Base-by-base conservation (phyloP, 2,797 vertebrate species). In the Melanotaenia pygmaea region DNA sequence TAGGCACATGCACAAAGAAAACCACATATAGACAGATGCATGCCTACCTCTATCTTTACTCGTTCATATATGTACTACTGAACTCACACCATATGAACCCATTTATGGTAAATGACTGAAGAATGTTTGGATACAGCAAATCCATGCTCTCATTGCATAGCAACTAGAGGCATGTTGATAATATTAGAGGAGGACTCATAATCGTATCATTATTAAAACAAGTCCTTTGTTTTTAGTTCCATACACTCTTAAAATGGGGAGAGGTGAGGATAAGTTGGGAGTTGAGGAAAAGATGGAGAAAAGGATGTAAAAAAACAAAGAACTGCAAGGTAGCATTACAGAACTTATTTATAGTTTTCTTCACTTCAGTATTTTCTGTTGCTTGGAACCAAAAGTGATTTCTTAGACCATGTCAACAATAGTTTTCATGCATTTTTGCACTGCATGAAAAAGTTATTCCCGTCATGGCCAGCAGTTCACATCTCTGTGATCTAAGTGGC, bases 141-240 rank as follows among this genome's bases (percentile, higher is more conserved):
- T 47, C 22, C 37, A 70, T 87, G 78, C 66, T 82, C 74, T 87
- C 81, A 84, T 64, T 80, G 76, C 70, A 71, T 80, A 80, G 74
- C 59, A 69, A 71, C 66, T 81, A 70, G 64, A 81, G 78, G 74
- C 67, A 83, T 86, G 86, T 66, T 85, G 84, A 83, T 87, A 85
- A 85, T 89, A 88, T 83, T 80, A 87, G 74, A 67, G 53, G 61
- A 59, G 69, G 74, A 79, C 78, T 86, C 74, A 70, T 66, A 77
- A 81, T 74, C 16, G 34, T 88, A 88, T 92, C 86, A 82, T 76
- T 91, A 87, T 82, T 89, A 87, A 92, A 93, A 92, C 88, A 90
- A 70, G 28, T 66, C 53, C 63, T 81, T 80, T 88, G 81, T 89
- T 92, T 88, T 87, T 75, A 75, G 76, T 81, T 82, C 72, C 71